Percentiles rank a stretch among this genome's conserved stretches.
phyloP scores from a whole-genome alignment of 1,140 invertebrate genomes.

The Stegodyphus dumicola region DNA sequence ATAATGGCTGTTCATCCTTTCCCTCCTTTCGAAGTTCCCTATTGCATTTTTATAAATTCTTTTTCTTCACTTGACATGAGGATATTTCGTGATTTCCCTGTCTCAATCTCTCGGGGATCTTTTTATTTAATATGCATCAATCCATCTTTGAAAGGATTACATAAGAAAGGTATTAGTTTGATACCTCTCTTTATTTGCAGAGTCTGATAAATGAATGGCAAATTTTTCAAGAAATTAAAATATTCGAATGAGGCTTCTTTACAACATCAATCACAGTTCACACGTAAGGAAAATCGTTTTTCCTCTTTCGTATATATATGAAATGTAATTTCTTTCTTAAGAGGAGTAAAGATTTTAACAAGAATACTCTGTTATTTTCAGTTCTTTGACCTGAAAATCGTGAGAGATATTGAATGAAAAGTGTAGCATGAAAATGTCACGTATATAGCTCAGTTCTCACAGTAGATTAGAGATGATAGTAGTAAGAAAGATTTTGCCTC shows the following conservation, averaged over 20 bases:
- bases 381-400: too few relatives aligned
- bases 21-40: neutral
- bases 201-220: constrained; percentile 21
- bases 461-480: too few relatives aligned
- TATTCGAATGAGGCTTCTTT: neutral
- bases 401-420: too few relatives aligned
- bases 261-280: too few relatives aligned
- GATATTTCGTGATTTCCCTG: constrained; percentile 16
- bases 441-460: too few relatives aligned
- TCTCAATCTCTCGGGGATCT: neutral
- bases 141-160: constrained; percentile 7
- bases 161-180: constrained; percentile 8
- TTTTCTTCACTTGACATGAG: constrained; percentile 22
- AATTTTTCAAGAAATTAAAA: neutral
- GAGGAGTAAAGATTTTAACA: too few relatives aligned
- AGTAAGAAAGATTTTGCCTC: too few relatives aligned
- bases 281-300: too few relatives aligned
- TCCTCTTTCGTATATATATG: too few relatives aligned
- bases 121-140: constrained; percentile 32
- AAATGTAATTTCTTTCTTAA: too few relatives aligned
- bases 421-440: too few relatives aligned
- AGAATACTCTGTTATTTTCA: too few relatives aligned
- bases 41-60: constrained; percentile 23
- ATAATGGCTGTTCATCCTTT: neutral
- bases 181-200: constrained; percentile 27